Evolutionary conservation across 2,113 vertebrate genomes (phyloP).

Genomic region (Arothron firmamentum): DNA sequence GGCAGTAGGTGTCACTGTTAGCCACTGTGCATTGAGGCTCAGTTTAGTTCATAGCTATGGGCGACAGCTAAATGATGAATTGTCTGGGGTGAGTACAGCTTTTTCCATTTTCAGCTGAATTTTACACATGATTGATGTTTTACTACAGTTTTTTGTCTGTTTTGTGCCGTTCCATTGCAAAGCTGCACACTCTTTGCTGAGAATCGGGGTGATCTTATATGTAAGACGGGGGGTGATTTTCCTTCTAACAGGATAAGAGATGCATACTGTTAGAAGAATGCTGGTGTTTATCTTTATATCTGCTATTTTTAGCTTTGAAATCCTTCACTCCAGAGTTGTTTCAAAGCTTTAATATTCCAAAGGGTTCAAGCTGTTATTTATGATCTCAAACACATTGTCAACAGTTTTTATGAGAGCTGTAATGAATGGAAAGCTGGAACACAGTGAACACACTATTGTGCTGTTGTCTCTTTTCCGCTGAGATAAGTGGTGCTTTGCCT

Average conservation of each 20-base stretch:
- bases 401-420: background rate
- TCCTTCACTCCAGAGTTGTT: background rate
- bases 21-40: conserved; percentile 15
- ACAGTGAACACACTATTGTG: background rate
- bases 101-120: background rate
- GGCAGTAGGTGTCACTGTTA: conserved; percentile 19
- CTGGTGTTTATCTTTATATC: conserved; percentile 2
- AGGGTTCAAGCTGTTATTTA: background rate
- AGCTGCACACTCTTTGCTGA: conserved; percentile 2
- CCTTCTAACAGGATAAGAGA: conserved; percentile 8
- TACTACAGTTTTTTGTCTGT: background rate
- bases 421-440: background rate
- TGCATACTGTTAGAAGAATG: background rate
- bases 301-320: background rate
- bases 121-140: background rate
- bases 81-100: conserved; percentile 82
- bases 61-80: conserved; percentile 75
- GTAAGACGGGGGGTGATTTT: conserved; percentile 2
- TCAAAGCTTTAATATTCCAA: background rate
- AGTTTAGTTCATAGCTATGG: conserved; percentile 41
- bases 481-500: conserved; percentile 27
- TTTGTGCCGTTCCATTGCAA: background rate
- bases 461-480: conserved; percentile 9
- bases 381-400: background rate
- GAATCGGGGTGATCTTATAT: conserved; percentile 6